A percentile compares a stretch with the other conserved stretches of the same genome.
Evolutionary conservation across 2,797 vertebrate genomes (phyloP).

Genomic region (Microcaecilia unicolor): DNA sequence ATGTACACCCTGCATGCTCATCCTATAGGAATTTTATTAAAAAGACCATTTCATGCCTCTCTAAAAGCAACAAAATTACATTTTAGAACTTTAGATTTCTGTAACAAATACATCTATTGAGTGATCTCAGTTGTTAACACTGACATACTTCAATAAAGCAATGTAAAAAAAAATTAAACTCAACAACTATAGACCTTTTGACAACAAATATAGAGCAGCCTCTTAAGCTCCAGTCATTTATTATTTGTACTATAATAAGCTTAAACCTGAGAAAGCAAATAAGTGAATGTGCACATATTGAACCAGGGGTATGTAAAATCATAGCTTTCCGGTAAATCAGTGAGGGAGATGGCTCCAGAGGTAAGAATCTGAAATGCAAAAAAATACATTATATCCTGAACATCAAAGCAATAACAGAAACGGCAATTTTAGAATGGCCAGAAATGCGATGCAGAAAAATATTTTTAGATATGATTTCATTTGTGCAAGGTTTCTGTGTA

Average conservation of each 20-base stretch:
- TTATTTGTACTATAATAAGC: conserved; percentile 17
- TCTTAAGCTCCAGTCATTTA: conserved; percentile 31
- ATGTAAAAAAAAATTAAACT: conserved; percentile 45
- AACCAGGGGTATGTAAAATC: conserved; percentile 18
- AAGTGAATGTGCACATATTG: conserved; percentile 20
- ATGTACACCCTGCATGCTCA: too few species aligned
- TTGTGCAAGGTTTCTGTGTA: conserved; percentile 53
- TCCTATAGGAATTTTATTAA: too few species aligned
- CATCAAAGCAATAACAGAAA: conserved; percentile 29
- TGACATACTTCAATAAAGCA: conserved; percentile 36
- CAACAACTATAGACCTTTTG: conserved; percentile 23
- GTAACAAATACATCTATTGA: conserved; percentile 27
- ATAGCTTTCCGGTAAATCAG: conserved; percentile 25
- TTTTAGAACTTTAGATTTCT: conserved; percentile 26
- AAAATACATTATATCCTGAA: conserved; percentile 27
- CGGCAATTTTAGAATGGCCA: conserved; percentile 28
- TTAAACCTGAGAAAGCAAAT: conserved; percentile 30
- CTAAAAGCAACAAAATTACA: background rate
- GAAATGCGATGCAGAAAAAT: conserved; percentile 27
- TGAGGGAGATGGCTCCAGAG: conserved; percentile 11
- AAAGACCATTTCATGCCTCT: background rate
- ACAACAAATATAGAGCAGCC: conserved; percentile 21
- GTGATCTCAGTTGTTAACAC: conserved; percentile 25
- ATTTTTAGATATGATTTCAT: conserved; percentile 41
- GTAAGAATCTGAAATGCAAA: conserved; percentile 17